phyloP scores from a whole-genome alignment of 2,113 vertebrate species.

The Procavia capensis region DNA sequence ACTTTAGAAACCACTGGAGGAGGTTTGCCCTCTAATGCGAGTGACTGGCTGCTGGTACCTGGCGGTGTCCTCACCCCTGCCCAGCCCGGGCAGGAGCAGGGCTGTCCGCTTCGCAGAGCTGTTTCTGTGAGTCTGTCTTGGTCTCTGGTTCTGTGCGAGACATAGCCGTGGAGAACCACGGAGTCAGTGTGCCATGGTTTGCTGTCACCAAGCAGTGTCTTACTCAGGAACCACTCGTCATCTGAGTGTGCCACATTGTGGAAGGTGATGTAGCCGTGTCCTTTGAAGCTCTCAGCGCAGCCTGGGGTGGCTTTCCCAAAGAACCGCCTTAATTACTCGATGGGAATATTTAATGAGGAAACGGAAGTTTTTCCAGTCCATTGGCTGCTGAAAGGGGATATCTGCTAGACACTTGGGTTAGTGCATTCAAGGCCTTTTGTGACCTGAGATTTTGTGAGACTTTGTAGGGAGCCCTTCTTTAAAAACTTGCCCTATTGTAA shows the following conservation, averaged over 20 bases:
- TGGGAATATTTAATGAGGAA: constrained; percentile 51
- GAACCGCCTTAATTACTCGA: constrained; percentile 81
- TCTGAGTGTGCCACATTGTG: not conserved
- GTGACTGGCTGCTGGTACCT: not conserved
- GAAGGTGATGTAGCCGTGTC: constrained; percentile 28
- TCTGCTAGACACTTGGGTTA: not conserved
- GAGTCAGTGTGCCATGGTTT: constrained; percentile 48
- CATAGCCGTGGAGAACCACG: not conserved
- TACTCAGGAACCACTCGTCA: constrained; percentile 83
- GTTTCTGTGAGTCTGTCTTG: no score
- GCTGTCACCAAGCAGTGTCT: constrained; percentile 62
- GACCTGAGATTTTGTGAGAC: not conserved
- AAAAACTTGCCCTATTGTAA: constrained; percentile 57
- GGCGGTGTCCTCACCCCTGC: not conserved
- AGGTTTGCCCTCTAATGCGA: not conserved
- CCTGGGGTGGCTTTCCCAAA: constrained; percentile 46
- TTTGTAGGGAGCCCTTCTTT: constrained; percentile 69
- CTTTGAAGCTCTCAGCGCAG: constrained; percentile 45
- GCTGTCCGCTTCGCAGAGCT: no score
- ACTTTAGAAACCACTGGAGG: not conserved
- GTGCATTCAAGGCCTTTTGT: constrained; percentile 35
- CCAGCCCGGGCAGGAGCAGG: not conserved
- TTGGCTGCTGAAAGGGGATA: constrained; percentile 17
- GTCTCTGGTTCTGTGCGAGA: constrained; percentile 8
- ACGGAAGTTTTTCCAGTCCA: not conserved